Conservation (phyloP, 2,888 invertebrate genomes). For the Esperia sulphurella region DNA sequence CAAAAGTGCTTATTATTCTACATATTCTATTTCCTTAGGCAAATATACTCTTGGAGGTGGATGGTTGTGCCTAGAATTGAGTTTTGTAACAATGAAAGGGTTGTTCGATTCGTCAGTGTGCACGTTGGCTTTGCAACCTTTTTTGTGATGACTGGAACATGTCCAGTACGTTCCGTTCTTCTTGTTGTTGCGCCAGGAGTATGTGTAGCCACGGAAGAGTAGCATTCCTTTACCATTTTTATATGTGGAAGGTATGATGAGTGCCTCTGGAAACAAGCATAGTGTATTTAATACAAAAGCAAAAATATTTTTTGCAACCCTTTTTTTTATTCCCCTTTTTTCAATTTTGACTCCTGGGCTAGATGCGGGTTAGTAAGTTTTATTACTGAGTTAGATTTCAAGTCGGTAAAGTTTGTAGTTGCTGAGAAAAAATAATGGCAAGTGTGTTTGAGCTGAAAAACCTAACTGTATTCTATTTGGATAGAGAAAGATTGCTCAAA, state of each 20-base stretch:
- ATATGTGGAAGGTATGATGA: conserved; percentile 46
- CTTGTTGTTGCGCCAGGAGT: conserved; percentile 46
- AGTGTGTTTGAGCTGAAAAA: too few species aligned
- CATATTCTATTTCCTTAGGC: conserved; percentile 25
- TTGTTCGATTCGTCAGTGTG: conserved; percentile 36
- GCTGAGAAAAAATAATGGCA: too few species aligned
- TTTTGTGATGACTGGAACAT: conserved; percentile 58
- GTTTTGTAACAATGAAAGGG: conserved; percentile 34
- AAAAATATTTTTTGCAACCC: neutral
- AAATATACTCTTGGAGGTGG: conserved; percentile 33
- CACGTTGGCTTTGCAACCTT: conserved; percentile 53
- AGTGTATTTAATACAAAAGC: neutral
- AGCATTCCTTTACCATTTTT: conserved; percentile 42
- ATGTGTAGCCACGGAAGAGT: conserved; percentile 47
- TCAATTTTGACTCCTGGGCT: too few species aligned
- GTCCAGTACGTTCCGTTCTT: conserved; percentile 54
- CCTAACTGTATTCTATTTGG: too few species aligned
- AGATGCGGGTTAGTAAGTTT: too few species aligned
- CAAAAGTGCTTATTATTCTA: neutral
- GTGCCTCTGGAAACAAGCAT: conserved; percentile 37
- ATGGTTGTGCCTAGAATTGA: conserved; percentile 40
- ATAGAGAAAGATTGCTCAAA: too few species aligned
- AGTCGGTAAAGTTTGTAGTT: too few species aligned
- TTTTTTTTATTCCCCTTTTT: too few species aligned
- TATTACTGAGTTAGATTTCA: too few species aligned